These are phyloP conservation scores for Cladorhizidae sp. DNA, from an alignment of 37 sponge, comb jelly and placozoan genomes.

Conservation along the genomic window DNA sequence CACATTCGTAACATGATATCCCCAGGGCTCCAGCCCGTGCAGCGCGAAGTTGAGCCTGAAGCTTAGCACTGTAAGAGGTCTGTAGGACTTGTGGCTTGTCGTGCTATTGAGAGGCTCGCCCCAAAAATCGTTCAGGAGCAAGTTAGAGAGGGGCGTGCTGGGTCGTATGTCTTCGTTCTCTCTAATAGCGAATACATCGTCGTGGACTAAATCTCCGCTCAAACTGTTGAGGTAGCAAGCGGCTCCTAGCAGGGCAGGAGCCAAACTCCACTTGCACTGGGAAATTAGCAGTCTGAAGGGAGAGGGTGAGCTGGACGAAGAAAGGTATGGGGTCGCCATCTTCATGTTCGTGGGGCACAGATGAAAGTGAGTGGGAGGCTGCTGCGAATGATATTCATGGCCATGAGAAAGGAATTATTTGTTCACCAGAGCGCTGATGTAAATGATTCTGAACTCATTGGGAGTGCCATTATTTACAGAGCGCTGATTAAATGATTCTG, in stretches of 20 bases:
- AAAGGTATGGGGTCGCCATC: too few relatives aligned
- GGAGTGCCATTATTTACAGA: too few relatives aligned
- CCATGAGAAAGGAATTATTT: too few relatives aligned
- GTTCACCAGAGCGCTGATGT: too few relatives aligned
- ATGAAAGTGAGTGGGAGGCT: too few relatives aligned
- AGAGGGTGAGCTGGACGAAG: not conserved
- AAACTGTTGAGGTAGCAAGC: slow-evolving; percentile 80
- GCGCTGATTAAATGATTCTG: too few relatives aligned
- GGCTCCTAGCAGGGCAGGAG: not conserved
- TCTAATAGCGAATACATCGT: slow-evolving; percentile 83
- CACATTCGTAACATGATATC: slow-evolving; percentile 82
- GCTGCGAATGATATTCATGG: too few relatives aligned
- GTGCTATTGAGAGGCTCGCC: slow-evolving; percentile 70
- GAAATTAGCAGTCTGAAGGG: not conserved
- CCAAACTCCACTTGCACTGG: not conserved
- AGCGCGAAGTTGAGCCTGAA: slow-evolving; percentile 83
- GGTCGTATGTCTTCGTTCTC: slow-evolving; percentile 81
- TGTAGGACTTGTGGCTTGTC: slow-evolving; percentile 90
- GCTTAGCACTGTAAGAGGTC: slow-evolving; percentile 80
- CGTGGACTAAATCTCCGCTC: slow-evolving; percentile 77
- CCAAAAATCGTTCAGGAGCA: slow-evolving; percentile 88
- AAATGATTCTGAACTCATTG: too few relatives aligned
- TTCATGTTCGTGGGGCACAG: too few relatives aligned
- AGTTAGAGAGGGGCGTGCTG: slow-evolving; percentile 13
- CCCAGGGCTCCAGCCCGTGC: slow-evolving; percentile 71